Conservation (phyloP, 2,888 invertebrate genomes). For the Luffia ferchaultella region DNA sequence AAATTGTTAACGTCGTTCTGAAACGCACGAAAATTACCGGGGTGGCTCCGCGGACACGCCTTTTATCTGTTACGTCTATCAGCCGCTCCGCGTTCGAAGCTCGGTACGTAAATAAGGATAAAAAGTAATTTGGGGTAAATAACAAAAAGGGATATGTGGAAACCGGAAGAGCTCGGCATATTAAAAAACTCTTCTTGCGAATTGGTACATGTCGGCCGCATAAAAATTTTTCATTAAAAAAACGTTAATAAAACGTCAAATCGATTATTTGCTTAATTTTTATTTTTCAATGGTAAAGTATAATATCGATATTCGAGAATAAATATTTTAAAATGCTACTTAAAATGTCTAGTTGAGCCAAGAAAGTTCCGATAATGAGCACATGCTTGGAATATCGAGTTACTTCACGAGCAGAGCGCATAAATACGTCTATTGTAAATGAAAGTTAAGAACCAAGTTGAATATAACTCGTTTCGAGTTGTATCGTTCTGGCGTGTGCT, state of each 20-base stretch:
- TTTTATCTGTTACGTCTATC: slow-evolving; percentile 61
- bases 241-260: too few relatives aligned
- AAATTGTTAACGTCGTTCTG: slow-evolving; percentile 57
- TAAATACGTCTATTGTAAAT: slow-evolving; percentile 12
- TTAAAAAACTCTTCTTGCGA: slow-evolving; percentile 29
- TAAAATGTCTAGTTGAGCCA: not conserved
- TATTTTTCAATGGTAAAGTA: too few relatives aligned
- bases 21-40: slow-evolving; percentile 50
- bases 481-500: slow-evolving; percentile 9
- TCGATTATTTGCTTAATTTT: too few relatives aligned
- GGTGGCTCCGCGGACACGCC: slow-evolving; percentile 48
- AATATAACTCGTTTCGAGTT: slow-evolving; percentile 9
- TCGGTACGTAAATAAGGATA: slow-evolving; percentile 40
- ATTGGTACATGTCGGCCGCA: too few relatives aligned
- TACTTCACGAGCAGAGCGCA: not conserved
- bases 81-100: slow-evolving; percentile 29
- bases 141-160: slow-evolving; percentile 27
- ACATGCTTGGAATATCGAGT: not conserved
- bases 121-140: slow-evolving; percentile 35
- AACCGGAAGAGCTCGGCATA: slow-evolving; percentile 26
- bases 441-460: slow-evolving; percentile 9
- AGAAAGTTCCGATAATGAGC: slow-evolving; percentile 1
- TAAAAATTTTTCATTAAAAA: too few relatives aligned
- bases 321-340: too few relatives aligned
- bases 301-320: too few relatives aligned